A percentile compares a stretch with the other conserved stretches of the same genome.
These are phyloP conservation scores for Hoplostethus mediterraneus DNA, from an alignment of 2,797 vertebrate species.

Conservation along the genomic window DNA sequence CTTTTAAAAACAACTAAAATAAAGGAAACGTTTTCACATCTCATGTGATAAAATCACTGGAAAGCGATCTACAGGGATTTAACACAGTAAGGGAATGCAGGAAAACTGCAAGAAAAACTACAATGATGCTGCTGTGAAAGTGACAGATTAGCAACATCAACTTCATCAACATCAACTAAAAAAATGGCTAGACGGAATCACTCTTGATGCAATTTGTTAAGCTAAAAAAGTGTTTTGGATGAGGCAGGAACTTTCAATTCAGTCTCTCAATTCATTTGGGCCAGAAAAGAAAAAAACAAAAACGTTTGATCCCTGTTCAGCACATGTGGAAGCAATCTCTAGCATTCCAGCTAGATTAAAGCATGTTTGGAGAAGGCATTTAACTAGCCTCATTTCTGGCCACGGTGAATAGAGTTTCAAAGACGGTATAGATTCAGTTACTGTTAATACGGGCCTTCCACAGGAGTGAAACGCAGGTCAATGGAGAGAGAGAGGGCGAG, in stretches of 20 bases:
- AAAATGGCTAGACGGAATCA: no score
- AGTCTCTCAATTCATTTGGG: constrained; percentile 85
- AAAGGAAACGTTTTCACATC: no score
- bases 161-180: no score
- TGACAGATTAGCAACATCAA: no score
- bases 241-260: constrained; percentile 77
- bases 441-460: constrained; percentile 80
- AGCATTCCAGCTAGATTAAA: constrained; percentile 91
- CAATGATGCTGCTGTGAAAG: no score
- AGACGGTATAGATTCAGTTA: constrained; percentile 88
- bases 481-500: constrained; percentile 20
- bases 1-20: no score
- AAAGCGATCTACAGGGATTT: no score
- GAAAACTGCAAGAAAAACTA: no score
- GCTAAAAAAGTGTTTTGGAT: no score
- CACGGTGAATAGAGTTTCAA: constrained; percentile 89
- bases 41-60: no score
- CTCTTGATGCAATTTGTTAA: no score
- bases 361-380: constrained; percentile 87
- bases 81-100: no score
- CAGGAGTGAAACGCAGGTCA: constrained; percentile 89
- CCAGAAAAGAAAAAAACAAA: constrained; percentile 85
- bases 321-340: constrained; percentile 93
- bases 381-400: constrained; percentile 83
- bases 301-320: constrained; percentile 85